phyloP scores from a whole-genome alignment of 2,888 invertebrate genomes.

The Ichneumoninae sp. region DNA sequence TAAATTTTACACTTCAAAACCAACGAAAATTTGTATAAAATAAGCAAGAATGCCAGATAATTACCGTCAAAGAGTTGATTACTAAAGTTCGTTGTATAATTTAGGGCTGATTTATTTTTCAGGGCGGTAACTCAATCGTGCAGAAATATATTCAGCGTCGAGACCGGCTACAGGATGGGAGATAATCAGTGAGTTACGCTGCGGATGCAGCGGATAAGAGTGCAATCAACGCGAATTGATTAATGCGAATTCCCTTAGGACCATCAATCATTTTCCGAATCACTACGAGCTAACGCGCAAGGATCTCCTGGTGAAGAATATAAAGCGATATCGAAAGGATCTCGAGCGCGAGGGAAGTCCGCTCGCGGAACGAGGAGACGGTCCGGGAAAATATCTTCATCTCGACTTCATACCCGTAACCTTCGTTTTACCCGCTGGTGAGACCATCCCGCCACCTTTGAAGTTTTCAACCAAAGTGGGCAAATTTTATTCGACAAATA shows the following conservation, averaged over 20 bases:
- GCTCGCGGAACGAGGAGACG: conserved; percentile 93
- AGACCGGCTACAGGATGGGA: conserved; percentile 95
- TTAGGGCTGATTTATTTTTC: conserved; percentile 59
- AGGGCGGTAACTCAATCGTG: conserved; percentile 96
- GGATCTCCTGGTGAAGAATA: conserved; percentile 97
- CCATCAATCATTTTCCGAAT: conserved; percentile 98
- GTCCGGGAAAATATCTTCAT: conserved; percentile 90
- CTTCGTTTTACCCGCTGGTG: conserved; percentile 94
- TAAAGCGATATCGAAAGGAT: conserved; percentile 96
- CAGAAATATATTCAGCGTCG: conserved; percentile 95
- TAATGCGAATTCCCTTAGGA: conserved; percentile 84
- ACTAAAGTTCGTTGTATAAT: background rate
- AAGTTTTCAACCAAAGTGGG: background rate
- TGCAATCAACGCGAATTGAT: background rate
- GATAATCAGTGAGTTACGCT: conserved; percentile 91
- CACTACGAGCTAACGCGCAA: conserved; percentile 98
- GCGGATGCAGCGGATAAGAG: background rate
- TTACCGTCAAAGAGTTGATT: background rate
- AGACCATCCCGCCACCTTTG: background rate
- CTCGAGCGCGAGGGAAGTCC: conserved; percentile 95
- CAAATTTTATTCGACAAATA: background rate
- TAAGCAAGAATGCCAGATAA: background rate
- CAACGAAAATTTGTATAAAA: background rate
- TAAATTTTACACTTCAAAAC: background rate
- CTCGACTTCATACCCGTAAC: conserved; percentile 97